Evolutionary conservation across 1,140 invertebrate genomes (phyloP).

Genomic region (Neodiprion pinetum): DNA sequence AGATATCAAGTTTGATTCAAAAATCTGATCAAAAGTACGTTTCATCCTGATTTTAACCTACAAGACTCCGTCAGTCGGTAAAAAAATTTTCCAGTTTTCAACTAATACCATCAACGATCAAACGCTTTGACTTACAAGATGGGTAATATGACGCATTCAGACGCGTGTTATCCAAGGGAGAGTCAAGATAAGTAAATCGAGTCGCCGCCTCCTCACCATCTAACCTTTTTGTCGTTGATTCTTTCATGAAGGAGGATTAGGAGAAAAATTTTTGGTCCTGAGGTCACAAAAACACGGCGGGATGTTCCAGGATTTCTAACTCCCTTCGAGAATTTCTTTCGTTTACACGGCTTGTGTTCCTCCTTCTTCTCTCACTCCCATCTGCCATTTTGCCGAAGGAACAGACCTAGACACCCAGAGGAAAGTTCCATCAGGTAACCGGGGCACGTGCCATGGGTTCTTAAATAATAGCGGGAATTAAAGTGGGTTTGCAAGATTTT

Average conservation of each 20-base stretch:
- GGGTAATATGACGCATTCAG: no score
- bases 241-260: not conserved
- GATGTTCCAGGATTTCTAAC: not conserved
- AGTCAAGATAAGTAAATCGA: not conserved
- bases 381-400: not conserved
- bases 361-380: not conserved
- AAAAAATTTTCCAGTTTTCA: no score
- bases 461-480: conserved; percentile 52
- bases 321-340: not conserved
- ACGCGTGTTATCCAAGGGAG: not conserved
- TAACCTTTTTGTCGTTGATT: not conserved
- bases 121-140: no score
- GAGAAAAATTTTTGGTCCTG: not conserved
- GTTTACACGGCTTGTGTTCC: not conserved
- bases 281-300: not conserved
- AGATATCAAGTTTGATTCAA: no score
- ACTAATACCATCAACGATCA: no score
- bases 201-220: not conserved
- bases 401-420: conserved; percentile 1
- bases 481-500: conserved; percentile 35
- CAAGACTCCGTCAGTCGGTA: no score
- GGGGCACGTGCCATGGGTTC: conserved; percentile 44
- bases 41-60: no score
- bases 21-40: no score
- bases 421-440: conserved; percentile 23